phyloP scores from a whole-genome alignment of 2,888 invertebrate genomes.

The Standfussiana lucernea region DNA sequence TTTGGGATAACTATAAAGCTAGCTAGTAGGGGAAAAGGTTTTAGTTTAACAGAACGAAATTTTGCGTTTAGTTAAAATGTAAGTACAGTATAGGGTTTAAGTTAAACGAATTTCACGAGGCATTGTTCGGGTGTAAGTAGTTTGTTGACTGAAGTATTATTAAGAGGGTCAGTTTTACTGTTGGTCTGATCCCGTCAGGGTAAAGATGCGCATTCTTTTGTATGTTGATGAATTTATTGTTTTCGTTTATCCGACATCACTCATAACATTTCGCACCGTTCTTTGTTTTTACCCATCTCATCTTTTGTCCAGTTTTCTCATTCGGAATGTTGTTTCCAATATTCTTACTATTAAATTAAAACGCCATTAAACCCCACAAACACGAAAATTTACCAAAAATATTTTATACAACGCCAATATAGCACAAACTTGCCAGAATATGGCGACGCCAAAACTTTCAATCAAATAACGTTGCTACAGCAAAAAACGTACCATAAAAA shows the following conservation, averaged over 20 bases:
- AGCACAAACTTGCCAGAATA: neutral
- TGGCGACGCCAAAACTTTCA: neutral
- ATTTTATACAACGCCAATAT: neutral
- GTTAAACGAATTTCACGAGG: conserved; percentile 29
- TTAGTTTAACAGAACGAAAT: conserved; percentile 26
- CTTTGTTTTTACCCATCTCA: conserved; percentile 14
- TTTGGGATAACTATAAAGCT: conserved; percentile 51
- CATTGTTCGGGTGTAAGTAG: neutral
- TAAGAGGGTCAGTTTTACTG: conserved; percentile 22
- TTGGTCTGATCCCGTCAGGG: conserved; percentile 3
- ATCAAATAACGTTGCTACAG: neutral
- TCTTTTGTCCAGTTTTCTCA: neutral
- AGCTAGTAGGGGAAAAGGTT: conserved; percentile 30
- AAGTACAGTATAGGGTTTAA: conserved; percentile 24
- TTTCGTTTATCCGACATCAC: conserved; percentile 46
- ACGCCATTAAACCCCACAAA: neutral
- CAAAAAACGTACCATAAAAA: neutral
- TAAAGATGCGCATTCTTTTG: conserved; percentile 34
- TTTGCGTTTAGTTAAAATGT: conserved; percentile 29
- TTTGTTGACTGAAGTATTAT: conserved; percentile 16
- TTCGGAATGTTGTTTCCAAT: conserved; percentile 8
- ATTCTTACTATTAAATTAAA: neutral
- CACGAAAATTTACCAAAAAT: neutral
- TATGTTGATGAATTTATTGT: conserved; percentile 46
- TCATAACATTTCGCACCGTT: conserved; percentile 27